Conservation (phyloP, 2,113 vertebrate species). For the Oplegnathus fasciatus region DNA sequence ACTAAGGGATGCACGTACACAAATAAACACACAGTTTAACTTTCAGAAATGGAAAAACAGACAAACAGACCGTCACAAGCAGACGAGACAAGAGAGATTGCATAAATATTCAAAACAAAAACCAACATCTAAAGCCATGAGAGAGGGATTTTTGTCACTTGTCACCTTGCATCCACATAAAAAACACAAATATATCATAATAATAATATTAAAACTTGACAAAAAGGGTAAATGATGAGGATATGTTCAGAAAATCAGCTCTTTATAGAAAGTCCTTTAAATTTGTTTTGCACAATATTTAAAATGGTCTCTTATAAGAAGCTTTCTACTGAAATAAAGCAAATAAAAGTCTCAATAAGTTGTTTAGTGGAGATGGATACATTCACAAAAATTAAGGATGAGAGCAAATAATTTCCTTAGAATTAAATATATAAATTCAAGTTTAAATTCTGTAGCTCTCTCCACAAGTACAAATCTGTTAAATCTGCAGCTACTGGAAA, state of each 20-base stretch:
- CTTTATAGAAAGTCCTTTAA: conserved; percentile 3
- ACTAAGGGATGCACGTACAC: conserved; percentile 22
- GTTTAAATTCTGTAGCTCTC: background rate
- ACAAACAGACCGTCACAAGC: conserved; percentile 19
- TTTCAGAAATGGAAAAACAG: conserved; percentile 29
- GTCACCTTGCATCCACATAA: conserved; percentile 14
- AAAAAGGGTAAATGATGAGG: conserved; percentile 14
- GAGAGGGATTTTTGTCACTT: conserved; percentile 29
- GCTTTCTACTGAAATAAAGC: background rate
- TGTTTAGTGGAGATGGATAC: background rate
- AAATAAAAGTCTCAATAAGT: conserved; percentile 17
- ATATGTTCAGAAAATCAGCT: conserved; percentile 17
- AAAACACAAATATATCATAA: conserved; percentile 16
- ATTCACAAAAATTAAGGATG: background rate
- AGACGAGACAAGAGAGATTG: conserved; percentile 22
- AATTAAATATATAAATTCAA: conserved; percentile 16
- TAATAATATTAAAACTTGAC: background rate
- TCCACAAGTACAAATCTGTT: background rate
- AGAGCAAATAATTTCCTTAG: background rate
- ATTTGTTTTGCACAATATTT: background rate
- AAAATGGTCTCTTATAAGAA: background rate
- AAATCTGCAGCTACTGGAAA: background rate
- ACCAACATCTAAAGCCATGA: conserved; percentile 20
- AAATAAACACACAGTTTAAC: conserved; percentile 45
- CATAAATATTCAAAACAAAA: conserved; percentile 22